A percentile compares a stretch with the other conserved stretches of the same genome.
Conservation (phyloP, 1,140 invertebrate species). For the Chrysomallon squamiferum region DNA sequence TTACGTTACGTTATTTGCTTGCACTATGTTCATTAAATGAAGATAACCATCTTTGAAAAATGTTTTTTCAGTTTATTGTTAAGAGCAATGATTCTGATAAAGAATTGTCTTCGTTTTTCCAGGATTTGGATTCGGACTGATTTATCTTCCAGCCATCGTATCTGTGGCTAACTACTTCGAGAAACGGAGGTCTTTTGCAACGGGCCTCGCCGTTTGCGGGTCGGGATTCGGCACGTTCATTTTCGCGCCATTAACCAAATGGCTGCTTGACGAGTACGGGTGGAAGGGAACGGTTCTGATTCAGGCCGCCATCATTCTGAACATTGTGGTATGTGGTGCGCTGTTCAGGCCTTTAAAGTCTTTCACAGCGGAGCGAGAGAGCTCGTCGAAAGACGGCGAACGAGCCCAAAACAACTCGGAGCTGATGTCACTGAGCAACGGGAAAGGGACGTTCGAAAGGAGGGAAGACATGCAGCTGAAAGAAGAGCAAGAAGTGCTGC, state of each 20-base stretch:
- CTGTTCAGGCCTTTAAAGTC: slow-evolving; percentile 77
- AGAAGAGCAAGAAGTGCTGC: too few species aligned
- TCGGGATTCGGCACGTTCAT: slow-evolving; percentile 59
- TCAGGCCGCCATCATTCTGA: slow-evolving; percentile 78
- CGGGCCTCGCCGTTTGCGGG: slow-evolving; percentile 76
- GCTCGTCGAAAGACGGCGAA: not conserved
- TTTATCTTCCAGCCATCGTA: slow-evolving; percentile 92
- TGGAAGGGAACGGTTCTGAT: slow-evolving; percentile 74
- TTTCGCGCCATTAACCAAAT: slow-evolving; percentile 51
- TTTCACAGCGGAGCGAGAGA: not conserved
- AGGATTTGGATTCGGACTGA: slow-evolving; percentile 88
- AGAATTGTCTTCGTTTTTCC: slow-evolving; percentile 20
- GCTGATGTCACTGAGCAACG: too few species aligned
- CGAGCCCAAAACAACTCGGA: not conserved
- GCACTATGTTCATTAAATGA: too few species aligned
- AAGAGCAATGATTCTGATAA: too few species aligned
- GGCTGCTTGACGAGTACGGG: slow-evolving; percentile 46
- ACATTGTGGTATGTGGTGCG: slow-evolving; percentile 78
- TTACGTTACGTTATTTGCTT: too few species aligned
- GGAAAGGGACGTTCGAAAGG: not conserved
- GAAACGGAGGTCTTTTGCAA: slow-evolving; percentile 85
- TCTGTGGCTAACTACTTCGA: slow-evolving; percentile 95
- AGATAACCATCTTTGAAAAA: too few species aligned
- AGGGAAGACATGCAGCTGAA: too few species aligned
- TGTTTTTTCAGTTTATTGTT: too few species aligned